A percentile compares a stretch with the other conserved stretches of the same genome.
Evolutionary conservation across 2,888 invertebrate genomes (phyloP).

Genomic region (Drosophila fungiperda): DNA sequence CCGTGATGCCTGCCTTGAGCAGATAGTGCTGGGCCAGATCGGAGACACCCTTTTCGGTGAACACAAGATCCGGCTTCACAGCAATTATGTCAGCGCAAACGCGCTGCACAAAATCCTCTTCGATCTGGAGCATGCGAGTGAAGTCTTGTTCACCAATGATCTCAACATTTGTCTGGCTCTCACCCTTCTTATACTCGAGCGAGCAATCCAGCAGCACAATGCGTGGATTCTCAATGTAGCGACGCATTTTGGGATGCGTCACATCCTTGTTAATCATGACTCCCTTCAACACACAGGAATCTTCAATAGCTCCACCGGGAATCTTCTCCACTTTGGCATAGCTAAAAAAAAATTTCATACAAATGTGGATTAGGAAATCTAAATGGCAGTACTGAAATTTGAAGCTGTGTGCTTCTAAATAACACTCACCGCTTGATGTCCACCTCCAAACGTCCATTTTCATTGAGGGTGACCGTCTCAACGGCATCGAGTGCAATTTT

Average conservation of each 20-base stretch:
- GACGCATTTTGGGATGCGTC: conserved; percentile 98
- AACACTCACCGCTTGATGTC: conserved; percentile 93
- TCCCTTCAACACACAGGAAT: conserved; percentile 95
- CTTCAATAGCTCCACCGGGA: conserved; percentile 98
- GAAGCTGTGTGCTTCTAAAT: conserved; percentile 1
- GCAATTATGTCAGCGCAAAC: conserved; percentile 97
- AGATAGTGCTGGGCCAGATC: conserved; percentile 96
- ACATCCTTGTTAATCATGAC: conserved; percentile 99
- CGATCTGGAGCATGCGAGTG: conserved; percentile 96
- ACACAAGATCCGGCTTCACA: conserved; percentile 97
- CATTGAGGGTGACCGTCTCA: conserved; percentile 93
- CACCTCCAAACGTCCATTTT: conserved; percentile 96
- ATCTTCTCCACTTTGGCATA: conserved; percentile 98
- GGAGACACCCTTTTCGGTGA: conserved; percentile 99
- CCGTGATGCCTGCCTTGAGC: conserved; percentile 91
- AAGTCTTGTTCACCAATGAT: conserved; percentile 98
- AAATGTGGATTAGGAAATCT: not conserved
- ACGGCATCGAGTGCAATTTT: conserved; percentile 98
- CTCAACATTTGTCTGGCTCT: conserved; percentile 99
- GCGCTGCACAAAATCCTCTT: conserved; percentile 96
- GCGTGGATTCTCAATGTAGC: conserved; percentile 97
- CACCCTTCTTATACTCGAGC: conserved; percentile 99
- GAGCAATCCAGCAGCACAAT: conserved; percentile 97
- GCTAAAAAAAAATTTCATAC: conserved; percentile 77
- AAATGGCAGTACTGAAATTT: not conserved